Conservation (phyloP, 53 echinoderm and acorn worm species). For the Luidia sarsii region DNA sequence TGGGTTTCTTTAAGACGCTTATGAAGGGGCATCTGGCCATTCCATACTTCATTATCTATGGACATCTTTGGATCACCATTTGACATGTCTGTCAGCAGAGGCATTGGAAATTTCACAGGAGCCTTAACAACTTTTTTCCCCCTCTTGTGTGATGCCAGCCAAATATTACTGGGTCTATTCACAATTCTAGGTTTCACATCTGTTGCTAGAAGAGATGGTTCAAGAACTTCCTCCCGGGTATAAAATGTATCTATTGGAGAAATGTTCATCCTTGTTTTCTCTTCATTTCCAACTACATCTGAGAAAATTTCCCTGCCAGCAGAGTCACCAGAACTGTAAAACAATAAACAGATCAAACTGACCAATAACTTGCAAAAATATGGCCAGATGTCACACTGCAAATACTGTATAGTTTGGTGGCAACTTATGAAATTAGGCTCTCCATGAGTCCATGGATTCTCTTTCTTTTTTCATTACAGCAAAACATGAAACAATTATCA, state of each 20-base stretch:
- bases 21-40: background rate
- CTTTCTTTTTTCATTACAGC: too few species aligned
- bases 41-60: conserved; percentile 3
- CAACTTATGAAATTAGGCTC: too few species aligned
- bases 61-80: background rate
- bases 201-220: background rate
- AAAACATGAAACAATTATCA: too few species aligned
- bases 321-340: conserved; percentile 45
- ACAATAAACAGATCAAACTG: background rate
- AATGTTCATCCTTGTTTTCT: background rate
- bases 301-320: background rate
- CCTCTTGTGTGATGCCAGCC: conserved; percentile 23
- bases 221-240: background rate
- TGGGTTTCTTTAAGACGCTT: background rate
- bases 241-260: too few species aligned
- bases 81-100: background rate
- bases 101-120: background rate
- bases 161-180: conserved; percentile 23
- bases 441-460: too few species aligned
- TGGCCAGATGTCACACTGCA: too few species aligned
- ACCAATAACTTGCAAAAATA: too few species aligned
- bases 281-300: conserved; percentile 5
- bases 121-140: conserved; percentile 2
- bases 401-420: too few species aligned
- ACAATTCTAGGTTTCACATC: conserved; percentile 4